Evolutionary conservation across 2,113 vertebrate genomes (phyloP).

Genomic region (Actenoides hombroni): DNA sequence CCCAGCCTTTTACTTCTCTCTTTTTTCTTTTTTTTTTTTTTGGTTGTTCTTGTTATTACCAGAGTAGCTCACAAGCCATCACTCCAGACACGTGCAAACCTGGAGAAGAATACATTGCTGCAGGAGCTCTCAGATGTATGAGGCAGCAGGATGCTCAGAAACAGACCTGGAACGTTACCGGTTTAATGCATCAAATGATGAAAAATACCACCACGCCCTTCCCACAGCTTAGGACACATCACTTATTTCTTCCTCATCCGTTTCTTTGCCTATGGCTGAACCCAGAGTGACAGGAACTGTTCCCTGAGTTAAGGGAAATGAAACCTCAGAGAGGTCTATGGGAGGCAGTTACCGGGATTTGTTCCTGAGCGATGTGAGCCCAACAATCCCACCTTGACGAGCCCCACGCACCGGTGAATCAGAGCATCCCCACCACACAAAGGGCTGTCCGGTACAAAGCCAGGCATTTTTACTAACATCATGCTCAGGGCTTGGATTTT

Average conservation of each 20-base stretch:
- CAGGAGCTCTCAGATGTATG: not conserved
- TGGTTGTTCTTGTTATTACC: not conserved
- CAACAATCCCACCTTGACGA: not conserved
- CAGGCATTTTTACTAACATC: not conserved
- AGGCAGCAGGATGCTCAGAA: conserved; percentile 7
- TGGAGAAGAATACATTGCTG: not conserved
- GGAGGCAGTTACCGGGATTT: not conserved
- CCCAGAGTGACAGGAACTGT: not conserved
- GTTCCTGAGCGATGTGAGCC: not conserved
- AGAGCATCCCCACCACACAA: not conserved
- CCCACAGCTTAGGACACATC: not conserved
- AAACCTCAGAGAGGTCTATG: not conserved
- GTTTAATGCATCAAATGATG: conserved; percentile 47
- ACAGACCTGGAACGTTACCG: conserved; percentile 2
- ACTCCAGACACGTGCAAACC: not conserved
- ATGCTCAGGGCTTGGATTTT: not conserved
- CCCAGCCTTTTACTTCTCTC: not conserved
- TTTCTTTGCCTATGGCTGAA: not conserved
- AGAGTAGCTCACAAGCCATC: not conserved
- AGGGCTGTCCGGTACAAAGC: not conserved
- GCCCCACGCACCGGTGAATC: not conserved
- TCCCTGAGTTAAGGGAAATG: conserved; percentile 35
- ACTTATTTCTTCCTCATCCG: not conserved
- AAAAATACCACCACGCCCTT: conserved; percentile 30
- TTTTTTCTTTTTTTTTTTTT: not conserved